phyloP scores from a whole-genome alignment of 2,888 invertebrate genomes.

The Notodonta dromedarius region DNA sequence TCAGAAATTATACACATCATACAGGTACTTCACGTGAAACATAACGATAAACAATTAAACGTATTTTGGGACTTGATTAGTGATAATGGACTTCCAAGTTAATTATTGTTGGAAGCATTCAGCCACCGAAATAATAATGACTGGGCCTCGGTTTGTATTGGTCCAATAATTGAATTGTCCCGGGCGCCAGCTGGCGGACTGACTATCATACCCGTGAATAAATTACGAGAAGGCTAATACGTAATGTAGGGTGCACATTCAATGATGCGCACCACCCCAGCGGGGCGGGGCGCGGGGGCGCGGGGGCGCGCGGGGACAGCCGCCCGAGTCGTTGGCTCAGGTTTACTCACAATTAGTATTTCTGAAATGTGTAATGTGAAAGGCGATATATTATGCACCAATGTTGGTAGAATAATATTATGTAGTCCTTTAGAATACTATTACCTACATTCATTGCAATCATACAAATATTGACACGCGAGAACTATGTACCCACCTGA shows the following conservation, averaged over 20 bases:
- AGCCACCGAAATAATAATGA: slow-evolving; percentile 5
- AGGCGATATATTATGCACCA: too few relatives aligned
- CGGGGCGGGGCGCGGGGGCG: background rate
- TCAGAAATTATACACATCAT: too few relatives aligned
- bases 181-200: slow-evolving; percentile 7
- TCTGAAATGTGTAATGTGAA: too few relatives aligned
- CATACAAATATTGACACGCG: too few relatives aligned
- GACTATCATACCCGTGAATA: slow-evolving; percentile 19
- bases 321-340: background rate
- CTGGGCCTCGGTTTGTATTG: slow-evolving; percentile 5
- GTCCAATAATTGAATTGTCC: slow-evolving; percentile 18
- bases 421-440: too few relatives aligned
- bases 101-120: background rate
- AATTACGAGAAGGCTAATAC: slow-evolving; percentile 14
- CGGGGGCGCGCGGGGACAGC: background rate
- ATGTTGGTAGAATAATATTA: too few relatives aligned
- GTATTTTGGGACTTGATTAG: too few relatives aligned
- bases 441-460: too few relatives aligned
- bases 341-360: background rate
- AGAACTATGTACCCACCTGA: too few relatives aligned
- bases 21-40: too few relatives aligned
- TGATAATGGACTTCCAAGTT: too few relatives aligned
- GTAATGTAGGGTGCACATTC: slow-evolving; percentile 17
- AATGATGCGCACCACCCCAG: slow-evolving; percentile 11
- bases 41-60: too few relatives aligned